Evolutionary conservation across 2,888 invertebrate species (phyloP), one percentile per base, ranked within the genome.

Genomic region (Piscicola geometra): DNA sequence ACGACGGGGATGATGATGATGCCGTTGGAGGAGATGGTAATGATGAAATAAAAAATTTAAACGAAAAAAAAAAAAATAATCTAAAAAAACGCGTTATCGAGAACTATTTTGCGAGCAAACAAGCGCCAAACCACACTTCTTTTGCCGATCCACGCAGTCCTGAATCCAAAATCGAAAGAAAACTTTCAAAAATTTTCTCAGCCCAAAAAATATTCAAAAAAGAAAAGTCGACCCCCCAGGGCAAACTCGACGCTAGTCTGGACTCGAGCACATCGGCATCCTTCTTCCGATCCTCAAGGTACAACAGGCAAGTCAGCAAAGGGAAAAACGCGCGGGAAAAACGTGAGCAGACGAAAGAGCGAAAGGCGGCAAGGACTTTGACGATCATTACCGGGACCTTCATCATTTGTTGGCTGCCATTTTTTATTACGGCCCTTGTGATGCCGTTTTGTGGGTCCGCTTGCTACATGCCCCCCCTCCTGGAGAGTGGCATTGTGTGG

Each of bases 361-460:
- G 85, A 67, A 85, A 85, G 76, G 85, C 85, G 15, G 84, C 85
- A 0, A 80, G 84, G 70, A 84, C 84, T 15, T 79, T 86, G 74
- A 84, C 83, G 25, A 84, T 86, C 71, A 97, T 98, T 82, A 98
- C 97, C n/a, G 94, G 94, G 71, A 84, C 93, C 41, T 95, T 95
- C 86, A 92, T 95, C 76, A 89, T 92, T 81, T 95, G 94, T 84
- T 95, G 95, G 95, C 87, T 94, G 80, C 95, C 96, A 21, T 96
- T 96, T 88, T 95, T 96, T 86, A 89, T 94, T 73, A 89, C 93
- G 86, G 93, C 94, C 0, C 87, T 94, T 60, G 88, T 93, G 71
- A 90, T 92, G 88, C 93, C 94, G 0, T 89, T 93, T 76, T 94
- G 93, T 85, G 89, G 90, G 80, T 77, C 77, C 25, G 80, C 77